Evolutionary conservation across 2,113 vertebrate genomes (phyloP).

Genomic region (Phrynosoma platyrhinos): DNA sequence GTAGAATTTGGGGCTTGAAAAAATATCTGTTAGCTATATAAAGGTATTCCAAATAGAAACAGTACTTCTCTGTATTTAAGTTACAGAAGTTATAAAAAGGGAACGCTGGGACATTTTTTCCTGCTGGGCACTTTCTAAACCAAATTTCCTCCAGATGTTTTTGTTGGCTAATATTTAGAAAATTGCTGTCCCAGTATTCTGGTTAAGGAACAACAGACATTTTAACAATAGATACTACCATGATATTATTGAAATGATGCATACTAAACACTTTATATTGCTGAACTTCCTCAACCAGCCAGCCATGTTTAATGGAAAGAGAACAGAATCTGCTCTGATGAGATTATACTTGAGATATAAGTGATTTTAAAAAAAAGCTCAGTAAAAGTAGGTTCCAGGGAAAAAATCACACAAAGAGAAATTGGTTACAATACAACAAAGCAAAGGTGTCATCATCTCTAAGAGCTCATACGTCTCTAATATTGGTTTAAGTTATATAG

Average conservation of each 20-base stretch:
- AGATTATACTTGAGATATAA: not conserved
- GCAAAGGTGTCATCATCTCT: no score
- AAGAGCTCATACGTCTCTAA: no score
- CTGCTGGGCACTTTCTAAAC: not conserved
- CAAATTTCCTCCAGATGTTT: not conserved
- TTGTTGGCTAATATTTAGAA: not conserved
- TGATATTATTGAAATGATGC: not conserved
- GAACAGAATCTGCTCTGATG: not conserved
- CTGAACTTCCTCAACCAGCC: not conserved
- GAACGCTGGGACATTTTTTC: not conserved
- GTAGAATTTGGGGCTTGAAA: not conserved
- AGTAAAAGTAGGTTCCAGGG: not conserved
- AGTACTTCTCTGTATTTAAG: no score
- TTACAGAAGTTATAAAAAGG: not conserved
- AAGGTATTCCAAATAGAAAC: not conserved
- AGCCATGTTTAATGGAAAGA: not conserved
- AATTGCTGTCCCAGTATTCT: not conserved
- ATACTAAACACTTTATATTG: not conserved
- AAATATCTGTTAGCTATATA: not conserved
- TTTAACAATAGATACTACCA: not conserved
- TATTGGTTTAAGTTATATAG: no score
- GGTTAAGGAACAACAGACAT: not conserved
- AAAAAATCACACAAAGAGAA: not conserved
- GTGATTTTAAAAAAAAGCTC: not conserved
- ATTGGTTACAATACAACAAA: no score